Evolutionary conservation across 2,113 vertebrate genomes (phyloP), one percentile per base, ranked within the genome.

Genomic region (Otocyon megalotis): DNA sequence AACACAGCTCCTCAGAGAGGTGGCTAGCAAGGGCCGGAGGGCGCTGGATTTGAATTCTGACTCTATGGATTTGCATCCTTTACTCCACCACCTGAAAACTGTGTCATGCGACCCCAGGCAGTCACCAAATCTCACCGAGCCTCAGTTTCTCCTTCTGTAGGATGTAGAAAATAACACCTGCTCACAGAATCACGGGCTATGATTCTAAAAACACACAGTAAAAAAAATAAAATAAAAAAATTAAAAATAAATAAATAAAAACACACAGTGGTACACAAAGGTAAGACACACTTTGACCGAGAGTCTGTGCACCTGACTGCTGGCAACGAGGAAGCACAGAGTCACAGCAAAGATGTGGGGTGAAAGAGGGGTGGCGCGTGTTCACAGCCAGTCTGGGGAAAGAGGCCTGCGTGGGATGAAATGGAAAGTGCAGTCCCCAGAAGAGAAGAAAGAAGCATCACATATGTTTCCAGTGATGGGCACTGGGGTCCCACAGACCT

Each of bases 1-100:
- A 80, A 26, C 11, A 19, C 0, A 0, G 15, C 7, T 58, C 37
- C 60, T 72, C 58, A 54, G 30, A 62, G 56, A 56, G 15, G 20
- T 1, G 0, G 26, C 69, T 12, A 6, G 11, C 14, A 0, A 30
- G 17, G 3, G 15, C 5, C 15, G 22, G 17, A 30, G 10, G 24
- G 8, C 48, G 54, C 17, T 56, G 4, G 11, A 54, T 24, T 48
- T 37, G n/a, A 95, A 43, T 37, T 74, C 82, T 3, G 7, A 32
- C 2, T 20, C 48, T 60, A 13, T 22, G 48, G 26, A 50, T 28
- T 28, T 35, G 14, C 3, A 0, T 43, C 69, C 10, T 2, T 2
- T 20, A 62, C 48, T 81, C 65, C 5, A 30, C 13, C 63, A 19
- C 13, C 32, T 15, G 37, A 71, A 56, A 74, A 22, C n/a, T 81